These are phyloP conservation scores for Enteromius afrohamiltoni DNA, from an alignment of 2,797 vertebrate species.

Conservation along the genomic window DNA sequence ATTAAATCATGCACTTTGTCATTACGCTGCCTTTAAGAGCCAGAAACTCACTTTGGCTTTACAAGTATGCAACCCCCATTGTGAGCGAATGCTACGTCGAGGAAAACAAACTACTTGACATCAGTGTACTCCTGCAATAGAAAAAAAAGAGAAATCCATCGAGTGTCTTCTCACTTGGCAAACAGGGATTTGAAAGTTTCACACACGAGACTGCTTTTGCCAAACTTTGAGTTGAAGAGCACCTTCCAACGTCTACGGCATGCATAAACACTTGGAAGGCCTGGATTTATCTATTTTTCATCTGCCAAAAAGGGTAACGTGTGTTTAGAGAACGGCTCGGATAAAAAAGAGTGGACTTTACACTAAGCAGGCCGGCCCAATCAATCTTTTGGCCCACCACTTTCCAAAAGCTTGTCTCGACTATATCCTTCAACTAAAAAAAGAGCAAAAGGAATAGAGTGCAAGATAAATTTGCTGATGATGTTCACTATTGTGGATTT, in stretches of 20 bases:
- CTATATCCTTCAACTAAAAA: conserved; percentile 54
- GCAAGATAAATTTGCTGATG: conserved; percentile 24
- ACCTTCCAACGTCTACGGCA: conserved; percentile 62
- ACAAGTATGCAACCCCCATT: conserved; percentile 66
- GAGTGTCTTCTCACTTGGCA: conserved; percentile 58
- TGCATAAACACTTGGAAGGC: conserved; percentile 65
- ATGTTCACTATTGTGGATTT: neutral
- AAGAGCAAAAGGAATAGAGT: conserved; percentile 36
- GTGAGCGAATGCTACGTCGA: conserved; percentile 61
- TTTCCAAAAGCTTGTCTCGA: conserved; percentile 64
- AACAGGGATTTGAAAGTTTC: conserved; percentile 65
- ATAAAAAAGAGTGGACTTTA: conserved; percentile 67
- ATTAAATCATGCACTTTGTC: conserved; percentile 73
- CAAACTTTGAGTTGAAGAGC: conserved; percentile 32
- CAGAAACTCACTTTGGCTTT: conserved; percentile 68
- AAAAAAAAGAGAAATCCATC: neutral
- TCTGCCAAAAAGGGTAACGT: conserved; percentile 57
- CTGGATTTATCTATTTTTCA: conserved; percentile 54
- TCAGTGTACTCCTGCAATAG: conserved; percentile 22
- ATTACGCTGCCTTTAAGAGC: conserved; percentile 73
- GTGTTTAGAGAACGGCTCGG: conserved; percentile 61
- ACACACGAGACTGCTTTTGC: conserved; percentile 62
- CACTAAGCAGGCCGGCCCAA: conserved; percentile 69
- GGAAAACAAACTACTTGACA: conserved; percentile 78
- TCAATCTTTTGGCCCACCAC: conserved; percentile 62